Conservation (phyloP, 2,797 vertebrate species). For the Crenichthys baileyi region DNA sequence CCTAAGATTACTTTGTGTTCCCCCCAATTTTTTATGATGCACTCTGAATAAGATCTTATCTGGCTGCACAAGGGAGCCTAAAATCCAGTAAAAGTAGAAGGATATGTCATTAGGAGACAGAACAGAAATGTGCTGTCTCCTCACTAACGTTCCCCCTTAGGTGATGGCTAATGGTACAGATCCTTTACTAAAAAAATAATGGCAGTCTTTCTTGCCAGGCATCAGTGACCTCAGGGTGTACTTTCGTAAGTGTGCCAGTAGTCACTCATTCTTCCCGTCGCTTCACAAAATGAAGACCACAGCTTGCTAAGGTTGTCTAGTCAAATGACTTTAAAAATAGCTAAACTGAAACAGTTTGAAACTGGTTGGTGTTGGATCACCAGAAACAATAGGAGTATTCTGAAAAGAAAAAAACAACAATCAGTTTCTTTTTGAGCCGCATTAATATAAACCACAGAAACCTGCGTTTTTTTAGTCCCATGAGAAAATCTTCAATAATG, state of each 20-base stretch:
- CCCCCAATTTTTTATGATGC: slow-evolving; percentile 13
- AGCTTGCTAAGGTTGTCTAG: slow-evolving; percentile 27
- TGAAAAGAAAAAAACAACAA: slow-evolving; percentile 1
- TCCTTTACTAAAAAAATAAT: slow-evolving; percentile 38
- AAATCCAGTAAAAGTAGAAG: slow-evolving; percentile 45
- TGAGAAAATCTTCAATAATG: slow-evolving; percentile 55
- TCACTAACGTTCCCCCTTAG: slow-evolving; percentile 36
- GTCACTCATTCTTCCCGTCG: slow-evolving; percentile 39
- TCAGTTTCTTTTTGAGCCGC: slow-evolving; percentile 40
- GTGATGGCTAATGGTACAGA: slow-evolving; percentile 53
- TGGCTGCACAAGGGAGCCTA: slow-evolving; percentile 27
- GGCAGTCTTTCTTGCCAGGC: slow-evolving; percentile 17
- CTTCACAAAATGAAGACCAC: slow-evolving; percentile 19
- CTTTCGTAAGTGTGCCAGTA: slow-evolving; percentile 26
- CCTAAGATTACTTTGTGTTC: slow-evolving; percentile 9
- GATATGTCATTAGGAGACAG: slow-evolving; percentile 51
- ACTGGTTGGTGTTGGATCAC: neutral
- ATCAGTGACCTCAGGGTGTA: slow-evolving; percentile 33
- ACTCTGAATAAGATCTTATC: slow-evolving; percentile 50
- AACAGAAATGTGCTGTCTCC: slow-evolving; percentile 39
- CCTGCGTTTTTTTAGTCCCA: slow-evolving; percentile 33
- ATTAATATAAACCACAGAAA: slow-evolving; percentile 3
- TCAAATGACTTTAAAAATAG: slow-evolving; percentile 18
- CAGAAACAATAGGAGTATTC: neutral
- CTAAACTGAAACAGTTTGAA: neutral